Base-by-base conservation (phyloP, 2,113 vertebrate species). In the Eupsittula cactorum region DNA sequence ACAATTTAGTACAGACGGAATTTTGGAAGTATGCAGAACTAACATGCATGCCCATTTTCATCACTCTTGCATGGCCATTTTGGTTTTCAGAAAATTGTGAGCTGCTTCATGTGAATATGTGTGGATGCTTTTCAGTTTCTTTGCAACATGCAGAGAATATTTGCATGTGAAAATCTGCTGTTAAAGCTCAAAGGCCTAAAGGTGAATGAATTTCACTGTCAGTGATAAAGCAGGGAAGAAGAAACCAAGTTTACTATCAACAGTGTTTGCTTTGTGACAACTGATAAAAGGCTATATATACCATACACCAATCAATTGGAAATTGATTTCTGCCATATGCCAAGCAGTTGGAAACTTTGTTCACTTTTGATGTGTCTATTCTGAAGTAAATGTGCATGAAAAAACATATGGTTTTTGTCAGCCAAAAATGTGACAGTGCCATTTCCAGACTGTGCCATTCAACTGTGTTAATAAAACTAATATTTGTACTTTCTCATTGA, bases 301-400 rank as follows among this genome's bases (percentile, higher is more conserved):
- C 77, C 90, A 80, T 76, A 53, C 91, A 82, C 59, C 90, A 89
- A 10, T 78, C 65, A 53, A 10, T 25, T 95, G 86, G 68, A 90
- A 93, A 69, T 39, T 71, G 59, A 74, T 93, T 71, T 86, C 24
- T 88, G 86, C 95, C 95, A 94, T 96, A 93, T 97, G 96, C 91
- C 57, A 81, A 83, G 52, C 91, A 93, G 64, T 92, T 96, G 91
- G 88, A 93, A 96, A 71, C 86, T 90, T 92, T 88, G 80, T 92
- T 80, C 81, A 15, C 14, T 97, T 97, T 97, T 97, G 93, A 96
- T 96, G 95, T 97, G 97, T 96, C 96, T 97, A 68, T 90, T 97
- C 91, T 96, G 94, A 97, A 97, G 93, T 94, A 88, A 96, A 92
- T 91, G 67, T 97, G 92, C 83, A 95, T 94, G 74, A 82, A 95